These are phyloP conservation scores for Chloroclysta siterata DNA, from an alignment of 2,888 invertebrate genomes.

Conservation along the genomic window DNA sequence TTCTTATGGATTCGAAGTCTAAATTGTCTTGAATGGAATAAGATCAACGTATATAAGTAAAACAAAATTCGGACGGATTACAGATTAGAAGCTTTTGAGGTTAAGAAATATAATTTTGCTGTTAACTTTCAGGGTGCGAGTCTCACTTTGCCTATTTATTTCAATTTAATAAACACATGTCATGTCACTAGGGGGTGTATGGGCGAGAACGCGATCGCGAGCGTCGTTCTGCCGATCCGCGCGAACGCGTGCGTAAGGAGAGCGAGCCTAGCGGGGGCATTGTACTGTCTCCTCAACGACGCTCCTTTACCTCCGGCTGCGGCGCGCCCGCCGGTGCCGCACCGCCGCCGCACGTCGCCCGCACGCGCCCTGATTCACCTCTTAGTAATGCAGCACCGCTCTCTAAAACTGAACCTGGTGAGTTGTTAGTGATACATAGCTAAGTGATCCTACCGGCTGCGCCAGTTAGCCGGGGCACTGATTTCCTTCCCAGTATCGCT, in stretches of 20 bases:
- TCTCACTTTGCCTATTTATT: too few relatives aligned
- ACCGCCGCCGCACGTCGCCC: conserved; percentile 83
- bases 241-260: conserved; percentile 92
- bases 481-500: background rate
- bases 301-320: conserved; percentile 95
- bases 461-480: background rate
- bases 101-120: too few relatives aligned
- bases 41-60: too few relatives aligned
- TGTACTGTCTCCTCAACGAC: conserved; percentile 93
- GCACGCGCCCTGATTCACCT: conserved; percentile 74
- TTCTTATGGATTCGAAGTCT: too few relatives aligned
- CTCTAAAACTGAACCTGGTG: conserved; percentile 58
- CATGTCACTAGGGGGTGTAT: conserved; percentile 61
- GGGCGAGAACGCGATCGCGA: conserved; percentile 66
- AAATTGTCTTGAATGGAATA: too few relatives aligned
- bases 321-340: conserved; percentile 87
- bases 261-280: conserved; percentile 88
- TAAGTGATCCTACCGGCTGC: background rate
- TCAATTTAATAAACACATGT: background rate
- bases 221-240: conserved; percentile 87
- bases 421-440: conserved; percentile 1
- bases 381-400: conserved; percentile 54
- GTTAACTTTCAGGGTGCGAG: too few relatives aligned
- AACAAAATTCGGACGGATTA: too few relatives aligned
- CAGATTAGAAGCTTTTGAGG: too few relatives aligned